phyloP scores from a whole-genome alignment of 2,797 vertebrate species.

The Fundulus diaphanus region DNA sequence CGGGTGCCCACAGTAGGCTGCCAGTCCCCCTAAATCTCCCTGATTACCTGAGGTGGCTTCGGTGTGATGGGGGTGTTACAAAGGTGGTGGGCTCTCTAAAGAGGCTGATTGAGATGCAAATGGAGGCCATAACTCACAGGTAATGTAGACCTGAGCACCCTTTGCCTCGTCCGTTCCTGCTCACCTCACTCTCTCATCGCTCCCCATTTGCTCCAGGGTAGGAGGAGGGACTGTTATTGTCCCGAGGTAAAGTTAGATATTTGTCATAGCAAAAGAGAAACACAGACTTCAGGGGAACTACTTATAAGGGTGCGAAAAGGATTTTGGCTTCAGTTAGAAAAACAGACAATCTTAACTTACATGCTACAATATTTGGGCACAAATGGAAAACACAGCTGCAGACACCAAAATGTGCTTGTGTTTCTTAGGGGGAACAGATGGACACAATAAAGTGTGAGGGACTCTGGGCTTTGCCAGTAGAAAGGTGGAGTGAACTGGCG shows the following conservation, averaged over 20 bases:
- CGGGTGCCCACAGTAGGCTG: conserved; percentile 74
- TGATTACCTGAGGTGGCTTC: conserved; percentile 80
- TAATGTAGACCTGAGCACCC: conserved; percentile 92
- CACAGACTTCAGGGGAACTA: conserved; percentile 14
- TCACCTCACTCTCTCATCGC: conserved; percentile 75
- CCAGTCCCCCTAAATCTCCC: conserved; percentile 85
- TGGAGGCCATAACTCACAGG: conserved; percentile 92
- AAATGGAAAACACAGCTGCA: conserved; percentile 36
- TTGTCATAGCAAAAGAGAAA: conserved; percentile 63
- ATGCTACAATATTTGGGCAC: conserved; percentile 14
- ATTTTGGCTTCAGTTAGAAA: conserved; percentile 17
- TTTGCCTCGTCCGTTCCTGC: conserved; percentile 69
- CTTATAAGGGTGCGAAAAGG: conserved; percentile 15
- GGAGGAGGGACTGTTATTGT: conserved; percentile 75
- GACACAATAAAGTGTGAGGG: conserved; percentile 63
- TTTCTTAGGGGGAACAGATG: conserved; percentile 64
- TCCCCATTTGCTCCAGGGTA: conserved; percentile 86
- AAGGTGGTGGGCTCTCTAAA: conserved; percentile 89
- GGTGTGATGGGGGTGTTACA: conserved; percentile 78
- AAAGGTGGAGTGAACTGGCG: conserved; percentile 67
- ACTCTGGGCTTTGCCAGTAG: conserved; percentile 38
- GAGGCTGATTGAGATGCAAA: conserved; percentile 97
- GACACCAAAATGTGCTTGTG: conserved; percentile 32
- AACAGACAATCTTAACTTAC: neutral
- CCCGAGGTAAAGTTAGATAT: conserved; percentile 73